These are phyloP conservation scores for Burhinus bistriatus DNA, from an alignment of 2,113 vertebrate species.

Conservation along the genomic window DNA sequence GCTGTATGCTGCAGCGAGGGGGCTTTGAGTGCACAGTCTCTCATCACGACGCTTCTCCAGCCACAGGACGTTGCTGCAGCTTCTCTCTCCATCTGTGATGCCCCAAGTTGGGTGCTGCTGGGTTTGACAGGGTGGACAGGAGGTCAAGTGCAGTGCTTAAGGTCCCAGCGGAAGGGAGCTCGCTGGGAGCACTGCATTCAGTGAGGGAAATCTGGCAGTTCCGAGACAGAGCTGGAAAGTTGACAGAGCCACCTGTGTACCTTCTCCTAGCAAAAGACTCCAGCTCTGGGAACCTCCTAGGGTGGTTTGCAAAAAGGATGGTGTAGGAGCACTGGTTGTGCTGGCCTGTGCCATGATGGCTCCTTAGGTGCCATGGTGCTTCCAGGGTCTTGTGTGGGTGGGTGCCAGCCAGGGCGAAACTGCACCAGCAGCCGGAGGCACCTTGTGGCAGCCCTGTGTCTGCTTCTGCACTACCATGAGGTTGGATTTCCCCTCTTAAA, in stretches of 20 bases:
- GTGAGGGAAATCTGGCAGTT: neutral
- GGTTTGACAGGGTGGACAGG: neutral
- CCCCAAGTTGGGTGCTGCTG: neutral
- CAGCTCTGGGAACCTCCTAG: neutral
- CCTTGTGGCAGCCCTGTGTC: neutral
- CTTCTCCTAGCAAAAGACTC: neutral
- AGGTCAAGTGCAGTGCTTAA: neutral
- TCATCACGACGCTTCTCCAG: neutral
- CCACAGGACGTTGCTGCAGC: too few relatives aligned
- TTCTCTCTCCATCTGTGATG: neutral
- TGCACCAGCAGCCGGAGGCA: accelerated
- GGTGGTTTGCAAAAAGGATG: neutral
- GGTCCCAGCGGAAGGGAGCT: neutral
- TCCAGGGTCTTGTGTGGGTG: neutral
- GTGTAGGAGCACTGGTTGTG: neutral
- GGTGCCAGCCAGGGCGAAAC: neutral
- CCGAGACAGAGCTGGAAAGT: neutral
- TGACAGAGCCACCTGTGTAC: neutral
- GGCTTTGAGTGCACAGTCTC: neutral
- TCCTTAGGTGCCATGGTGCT: neutral
- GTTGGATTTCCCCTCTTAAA: neutral
- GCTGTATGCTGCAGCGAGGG: accelerated
- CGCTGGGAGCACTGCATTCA: neutral
- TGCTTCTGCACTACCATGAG: neutral
- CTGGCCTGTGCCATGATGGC: too few relatives aligned